These are phyloP conservation scores for Triplophysa bombifrons DNA, from an alignment of 2,797 vertebrate genomes.

Conservation along the genomic window DNA sequence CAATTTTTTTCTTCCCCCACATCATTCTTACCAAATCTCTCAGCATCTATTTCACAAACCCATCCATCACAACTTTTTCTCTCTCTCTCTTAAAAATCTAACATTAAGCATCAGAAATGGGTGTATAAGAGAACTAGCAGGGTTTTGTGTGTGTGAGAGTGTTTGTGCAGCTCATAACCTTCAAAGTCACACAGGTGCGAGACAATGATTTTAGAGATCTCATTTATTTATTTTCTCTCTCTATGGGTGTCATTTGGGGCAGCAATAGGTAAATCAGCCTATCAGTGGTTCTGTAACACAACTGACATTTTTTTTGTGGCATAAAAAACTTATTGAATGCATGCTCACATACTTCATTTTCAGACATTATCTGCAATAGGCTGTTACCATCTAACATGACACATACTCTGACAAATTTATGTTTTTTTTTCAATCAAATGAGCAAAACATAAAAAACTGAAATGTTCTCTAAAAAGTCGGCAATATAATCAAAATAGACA, in stretches of 20 bases:
- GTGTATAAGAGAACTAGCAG: constrained; percentile 28
- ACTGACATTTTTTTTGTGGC: constrained; percentile 4
- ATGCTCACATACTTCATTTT: constrained; percentile 4
- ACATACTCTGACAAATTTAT: background rate
- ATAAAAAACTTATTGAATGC: constrained; percentile 20
- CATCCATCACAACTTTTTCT: constrained; percentile 23
- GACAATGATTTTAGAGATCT: background rate
- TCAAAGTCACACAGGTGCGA: background rate
- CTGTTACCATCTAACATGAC: background rate
- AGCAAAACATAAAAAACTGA: background rate
- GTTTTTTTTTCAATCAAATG: background rate
- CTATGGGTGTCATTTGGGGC: constrained; percentile 7
- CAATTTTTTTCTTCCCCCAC: background rate
- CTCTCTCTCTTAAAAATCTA: background rate
- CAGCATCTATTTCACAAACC: background rate
- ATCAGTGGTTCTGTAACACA: constrained; percentile 7
- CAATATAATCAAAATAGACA: background rate
- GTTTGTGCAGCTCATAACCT: constrained; percentile 17
- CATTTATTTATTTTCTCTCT: background rate
- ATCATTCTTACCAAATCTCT: background rate
- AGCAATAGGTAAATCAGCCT: constrained; percentile 21
- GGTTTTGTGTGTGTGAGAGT: constrained; percentile 2
- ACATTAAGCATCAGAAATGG: constrained; percentile 22
- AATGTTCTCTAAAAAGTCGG: background rate
- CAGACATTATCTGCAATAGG: background rate